A percentile compares a stretch with the other conserved stretches of the same genome.
phyloP scores from a whole-genome alignment of 2,797 vertebrate genomes.

The Gadopsis bispinosus region DNA sequence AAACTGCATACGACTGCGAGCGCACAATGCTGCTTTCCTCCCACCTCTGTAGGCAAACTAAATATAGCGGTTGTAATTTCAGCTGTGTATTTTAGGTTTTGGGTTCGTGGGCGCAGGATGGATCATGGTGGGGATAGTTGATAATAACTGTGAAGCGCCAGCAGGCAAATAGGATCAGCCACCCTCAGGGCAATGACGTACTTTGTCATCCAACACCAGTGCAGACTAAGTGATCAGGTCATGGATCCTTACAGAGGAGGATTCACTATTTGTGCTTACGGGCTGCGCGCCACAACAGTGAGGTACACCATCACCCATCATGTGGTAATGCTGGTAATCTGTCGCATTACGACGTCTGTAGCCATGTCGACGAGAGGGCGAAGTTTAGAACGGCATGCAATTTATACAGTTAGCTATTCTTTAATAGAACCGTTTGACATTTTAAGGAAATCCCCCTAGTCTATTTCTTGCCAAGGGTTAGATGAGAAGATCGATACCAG shows the following conservation, averaged over 20 bases:
- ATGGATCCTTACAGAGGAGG: slow-evolving; percentile 15
- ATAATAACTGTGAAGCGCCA: slow-evolving; percentile 65
- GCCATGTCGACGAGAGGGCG: slow-evolving; percentile 5
- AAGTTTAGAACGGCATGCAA: slow-evolving; percentile 1
- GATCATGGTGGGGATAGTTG: slow-evolving; percentile 59
- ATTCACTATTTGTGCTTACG: slow-evolving; percentile 1
- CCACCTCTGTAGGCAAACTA: slow-evolving; percentile 48
- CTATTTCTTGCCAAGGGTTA: not conserved
- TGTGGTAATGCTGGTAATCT: slow-evolving; percentile 50
- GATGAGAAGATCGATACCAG: slow-evolving; percentile 1
- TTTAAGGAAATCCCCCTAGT: not conserved
- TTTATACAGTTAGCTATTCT: slow-evolving; percentile 13
- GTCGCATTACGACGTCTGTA: slow-evolving; percentile 15
- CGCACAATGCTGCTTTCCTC: slow-evolving; percentile 38
- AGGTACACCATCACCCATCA: slow-evolving; percentile 40
- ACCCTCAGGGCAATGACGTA: slow-evolving; percentile 53
- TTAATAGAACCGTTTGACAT: slow-evolving; percentile 1
- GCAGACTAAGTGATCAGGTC: slow-evolving; percentile 49
- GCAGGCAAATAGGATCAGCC: slow-evolving; percentile 62
- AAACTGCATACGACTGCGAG: slow-evolving; percentile 39
- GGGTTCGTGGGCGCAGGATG: slow-evolving; percentile 58
- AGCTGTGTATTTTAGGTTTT: slow-evolving; percentile 57
- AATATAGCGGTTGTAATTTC: slow-evolving; percentile 60
- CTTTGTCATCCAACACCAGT: slow-evolving; percentile 37
- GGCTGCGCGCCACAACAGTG: slow-evolving; percentile 10